Base-by-base conservation (phyloP, 2,113 vertebrate species). In the Hippocampus guttulatus region DNA sequence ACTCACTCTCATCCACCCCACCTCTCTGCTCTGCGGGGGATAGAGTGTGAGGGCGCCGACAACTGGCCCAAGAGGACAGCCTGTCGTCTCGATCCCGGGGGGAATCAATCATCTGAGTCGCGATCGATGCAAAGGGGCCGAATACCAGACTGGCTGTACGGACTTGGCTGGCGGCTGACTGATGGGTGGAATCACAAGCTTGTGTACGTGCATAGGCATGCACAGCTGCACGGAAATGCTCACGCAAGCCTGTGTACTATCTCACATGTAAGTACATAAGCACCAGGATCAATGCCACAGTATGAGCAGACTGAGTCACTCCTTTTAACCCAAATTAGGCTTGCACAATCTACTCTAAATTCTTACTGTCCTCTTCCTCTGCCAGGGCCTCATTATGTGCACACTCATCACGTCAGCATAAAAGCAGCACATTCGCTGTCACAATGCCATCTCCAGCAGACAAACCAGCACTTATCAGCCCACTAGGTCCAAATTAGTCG, bases 51-150 rank as follows among this genome's bases (percentile, higher is more conserved):
- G 74, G 3, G 20, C 52, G 76, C 49, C 77, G 83, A 86, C 80
- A 88, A 79, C 67, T 45, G 70, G 80, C 81, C 71, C 76, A 25
- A 76, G 75, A 60, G 66, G 75, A 45, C 0, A 69, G 74, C 60
- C 57, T 54, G 74, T 71, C 63, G 57, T 14, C 51, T 69, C 41
- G 2, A 49, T 51, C 85, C 74, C 73, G 3, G 62, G 62, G 61
- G 78, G 85, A 85, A 84, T 88, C 78, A 85, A 85, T 88, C 84
- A 88, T 78, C 73, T 41, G 47, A 79, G 74, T 74, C 64, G 64
- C 27, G 73, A 91, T 90, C 88, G 68, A 90, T 90, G 86, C 64
- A 38, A 79, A 75, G 79, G 67, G 75, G 66, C 75, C 33, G 40
- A 73, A 78, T 80, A 38, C 78, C 66, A 67, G 30, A 76, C 70